Evolutionary conservation across 2,113 vertebrate genomes (phyloP).

Genomic region (Nestor notabilis): DNA sequence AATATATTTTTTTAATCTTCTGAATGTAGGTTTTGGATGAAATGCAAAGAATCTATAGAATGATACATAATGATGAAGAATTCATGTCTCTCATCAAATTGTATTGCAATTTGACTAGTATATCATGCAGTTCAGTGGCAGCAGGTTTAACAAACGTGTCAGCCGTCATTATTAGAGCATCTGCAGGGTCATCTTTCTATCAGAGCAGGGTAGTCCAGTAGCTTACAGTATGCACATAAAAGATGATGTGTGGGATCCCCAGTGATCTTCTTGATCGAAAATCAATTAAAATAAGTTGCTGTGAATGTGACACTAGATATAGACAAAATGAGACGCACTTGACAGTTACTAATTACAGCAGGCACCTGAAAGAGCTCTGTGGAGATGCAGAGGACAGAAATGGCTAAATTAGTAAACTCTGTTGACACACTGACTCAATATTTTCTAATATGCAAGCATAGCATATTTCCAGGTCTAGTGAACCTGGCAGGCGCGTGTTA

Average conservation of each 20-base stretch:
- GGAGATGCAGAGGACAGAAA: slow-evolving; percentile 53
- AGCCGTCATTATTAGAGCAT: slow-evolving; percentile 37
- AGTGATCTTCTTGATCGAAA: slow-evolving; percentile 73
- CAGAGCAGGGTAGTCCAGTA: slow-evolving; percentile 60
- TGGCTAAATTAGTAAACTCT: slow-evolving; percentile 54
- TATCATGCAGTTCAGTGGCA: background rate
- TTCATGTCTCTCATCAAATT: slow-evolving; percentile 38
- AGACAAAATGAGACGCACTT: slow-evolving; percentile 71
- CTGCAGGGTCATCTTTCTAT: slow-evolving; percentile 36
- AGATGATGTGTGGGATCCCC: slow-evolving; percentile 75
- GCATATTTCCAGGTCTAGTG: slow-evolving; percentile 24
- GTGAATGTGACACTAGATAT: slow-evolving; percentile 63
- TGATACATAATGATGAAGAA: slow-evolving; percentile 5
- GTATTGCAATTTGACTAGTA: slow-evolving; percentile 10
- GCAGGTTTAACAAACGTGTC: slow-evolving; percentile 38
- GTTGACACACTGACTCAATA: slow-evolving; percentile 42
- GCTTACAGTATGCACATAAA: slow-evolving; percentile 65
- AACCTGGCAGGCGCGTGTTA: slow-evolving; percentile 36
- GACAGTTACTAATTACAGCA: slow-evolving; percentile 81
- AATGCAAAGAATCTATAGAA: slow-evolving; percentile 1
- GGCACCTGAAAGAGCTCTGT: slow-evolving; percentile 55
- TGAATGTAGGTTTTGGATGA: slow-evolving; percentile 25
- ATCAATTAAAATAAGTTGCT: slow-evolving; percentile 79
- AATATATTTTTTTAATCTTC: background rate
- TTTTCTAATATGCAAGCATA: slow-evolving; percentile 36